phyloP scores from a whole-genome alignment of 2,888 invertebrate genomes.

The Aricia artaxerxes region DNA sequence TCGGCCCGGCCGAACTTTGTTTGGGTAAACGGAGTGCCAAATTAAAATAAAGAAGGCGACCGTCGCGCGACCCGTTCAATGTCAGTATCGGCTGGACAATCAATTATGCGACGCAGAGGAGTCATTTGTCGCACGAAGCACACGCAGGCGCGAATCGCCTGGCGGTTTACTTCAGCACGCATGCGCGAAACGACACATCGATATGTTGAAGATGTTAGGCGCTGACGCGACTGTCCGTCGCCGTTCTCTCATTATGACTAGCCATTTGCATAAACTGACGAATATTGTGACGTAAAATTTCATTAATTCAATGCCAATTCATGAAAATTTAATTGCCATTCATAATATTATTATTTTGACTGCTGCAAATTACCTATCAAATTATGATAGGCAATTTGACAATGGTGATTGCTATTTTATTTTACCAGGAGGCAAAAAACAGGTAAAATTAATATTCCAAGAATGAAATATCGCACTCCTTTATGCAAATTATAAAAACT shows the following conservation, averaged over 20 bases:
- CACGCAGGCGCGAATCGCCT: constrained; percentile 60
- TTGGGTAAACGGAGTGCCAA: constrained; percentile 59
- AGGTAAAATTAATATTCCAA: neutral
- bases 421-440: constrained; percentile 10
- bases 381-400: neutral
- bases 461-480: neutral
- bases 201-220: constrained; percentile 55
- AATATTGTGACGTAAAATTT: neutral
- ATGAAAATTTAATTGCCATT: neutral
- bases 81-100: constrained; percentile 77
- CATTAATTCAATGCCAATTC: neutral
- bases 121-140: constrained; percentile 62
- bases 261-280: neutral
- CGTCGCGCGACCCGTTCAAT: constrained; percentile 64
- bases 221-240: constrained; percentile 61
- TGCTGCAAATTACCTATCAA: neutral
- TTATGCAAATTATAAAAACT: constrained; percentile 1
- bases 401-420: constrained; percentile 32
- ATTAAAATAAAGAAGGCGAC: constrained; percentile 63
- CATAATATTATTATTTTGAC: neutral
- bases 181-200: constrained; percentile 55
- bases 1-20: constrained; percentile 39
- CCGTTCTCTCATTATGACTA: constrained; percentile 44
- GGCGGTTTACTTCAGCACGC: constrained; percentile 50
- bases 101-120: constrained; percentile 75